Percentiles rank a stretch among this genome's conserved stretches.
These are phyloP conservation scores for Odontomachus brunneus DNA, from an alignment of 1,140 invertebrate genomes.

Conservation along the genomic window DNA sequence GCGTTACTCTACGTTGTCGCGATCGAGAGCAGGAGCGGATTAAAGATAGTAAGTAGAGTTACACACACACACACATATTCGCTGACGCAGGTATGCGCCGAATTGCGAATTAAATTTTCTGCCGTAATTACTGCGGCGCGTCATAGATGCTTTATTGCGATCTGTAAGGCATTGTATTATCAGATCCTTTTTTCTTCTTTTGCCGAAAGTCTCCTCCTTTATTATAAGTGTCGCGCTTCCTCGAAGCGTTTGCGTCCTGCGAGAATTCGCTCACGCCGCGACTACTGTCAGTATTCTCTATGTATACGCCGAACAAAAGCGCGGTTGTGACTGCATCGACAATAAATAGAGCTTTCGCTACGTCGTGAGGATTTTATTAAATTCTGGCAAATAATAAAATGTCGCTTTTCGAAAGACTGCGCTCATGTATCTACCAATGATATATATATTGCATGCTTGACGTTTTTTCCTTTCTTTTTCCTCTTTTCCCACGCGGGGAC, in stretches of 20 bases:
- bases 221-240: constrained; percentile 30
- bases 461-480: not conserved
- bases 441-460: not conserved
- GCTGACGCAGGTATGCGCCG: not conserved
- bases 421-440: not conserved
- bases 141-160: constrained; percentile 42
- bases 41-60: constrained; percentile 10
- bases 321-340: not conserved
- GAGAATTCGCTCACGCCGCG: not conserved
- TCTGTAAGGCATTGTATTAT: constrained; percentile 39
- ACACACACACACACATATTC: too few relatives aligned
- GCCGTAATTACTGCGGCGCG: not conserved
- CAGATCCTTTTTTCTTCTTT: constrained; percentile 5
- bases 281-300: not conserved
- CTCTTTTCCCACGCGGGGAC: not conserved
- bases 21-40: not conserved
- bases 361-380: not conserved
- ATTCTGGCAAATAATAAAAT: constrained; percentile 7
- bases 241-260: not conserved
- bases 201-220: constrained; percentile 17
- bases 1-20: not conserved
- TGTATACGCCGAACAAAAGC: not conserved
- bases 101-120: constrained; percentile 4
- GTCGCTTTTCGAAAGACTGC: not conserved
- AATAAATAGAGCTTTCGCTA: not conserved